Conservation (phyloP, 2,888 invertebrate species). For the Lagria hirta region DNA sequence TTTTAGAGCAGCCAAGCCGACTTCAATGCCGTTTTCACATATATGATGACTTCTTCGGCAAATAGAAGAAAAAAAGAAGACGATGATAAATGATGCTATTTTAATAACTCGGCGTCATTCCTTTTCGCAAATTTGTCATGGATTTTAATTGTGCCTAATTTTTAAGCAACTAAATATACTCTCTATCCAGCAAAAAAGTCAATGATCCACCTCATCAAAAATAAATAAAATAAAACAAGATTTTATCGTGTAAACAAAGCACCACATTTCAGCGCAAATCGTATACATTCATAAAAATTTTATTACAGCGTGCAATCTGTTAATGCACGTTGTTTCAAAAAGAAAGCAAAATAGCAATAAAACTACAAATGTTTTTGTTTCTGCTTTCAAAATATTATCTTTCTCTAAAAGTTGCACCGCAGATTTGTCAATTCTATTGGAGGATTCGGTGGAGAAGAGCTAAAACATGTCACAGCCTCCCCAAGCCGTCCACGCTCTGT, state of each 20-base stretch:
- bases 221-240: neutral
- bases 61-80: slow-evolving; percentile 7
- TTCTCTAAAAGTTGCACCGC: too few relatives aligned
- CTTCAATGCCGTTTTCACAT: too few relatives aligned
- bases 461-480: slow-evolving; percentile 32
- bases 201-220: neutral
- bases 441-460: slow-evolving; percentile 13
- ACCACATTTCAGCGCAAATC: slow-evolving; percentile 13
- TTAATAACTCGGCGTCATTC: slow-evolving; percentile 15
- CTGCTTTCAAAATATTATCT: too few relatives aligned
- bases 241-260: slow-evolving; percentile 12
- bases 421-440: neutral
- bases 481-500: too few relatives aligned
- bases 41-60: neutral
- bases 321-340: too few relatives aligned
- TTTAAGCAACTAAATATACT: neutral
- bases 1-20: slow-evolving; percentile 3
- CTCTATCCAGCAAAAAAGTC: neutral
- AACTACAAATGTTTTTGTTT: too few relatives aligned
- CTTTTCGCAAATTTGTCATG: neutral
- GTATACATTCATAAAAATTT: slow-evolving; percentile 18
- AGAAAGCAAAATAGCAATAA: too few relatives aligned
- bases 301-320: slow-evolving; percentile 10
- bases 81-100: slow-evolving; percentile 22
- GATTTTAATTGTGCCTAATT: too few relatives aligned